Percentiles rank a stretch among this genome's conserved stretches.
Conservation (phyloP, 2,797 vertebrate species). For the Lacerta bilineata region DNA sequence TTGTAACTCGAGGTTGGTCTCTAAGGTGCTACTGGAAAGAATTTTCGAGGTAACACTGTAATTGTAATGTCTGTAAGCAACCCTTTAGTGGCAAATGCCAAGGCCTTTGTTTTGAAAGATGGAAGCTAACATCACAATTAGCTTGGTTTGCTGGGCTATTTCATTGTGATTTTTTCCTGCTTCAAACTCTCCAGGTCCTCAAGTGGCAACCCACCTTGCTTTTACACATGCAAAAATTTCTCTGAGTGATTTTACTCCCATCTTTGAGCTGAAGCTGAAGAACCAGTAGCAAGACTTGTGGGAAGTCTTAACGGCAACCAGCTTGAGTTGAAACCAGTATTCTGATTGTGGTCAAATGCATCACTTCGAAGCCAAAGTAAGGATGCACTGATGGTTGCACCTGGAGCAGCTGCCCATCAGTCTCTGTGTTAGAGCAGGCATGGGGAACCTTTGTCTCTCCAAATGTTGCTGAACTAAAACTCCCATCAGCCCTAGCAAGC, state of each 20-base stretch:
- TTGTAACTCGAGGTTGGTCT: too few relatives aligned
- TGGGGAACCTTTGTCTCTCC: too few relatives aligned
- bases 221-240: not conserved
- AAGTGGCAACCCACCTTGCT: not conserved
- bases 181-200: not conserved
- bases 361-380: not conserved
- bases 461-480: too few relatives aligned
- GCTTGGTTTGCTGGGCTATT: not conserved
- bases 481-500: too few relatives aligned
- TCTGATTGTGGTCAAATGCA: not conserved
- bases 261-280: not conserved
- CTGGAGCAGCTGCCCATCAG: not conserved
- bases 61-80: not conserved
- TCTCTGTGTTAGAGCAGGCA: too few relatives aligned
- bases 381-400: not conserved
- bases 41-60: too few relatives aligned
- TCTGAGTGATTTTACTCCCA: not conserved
- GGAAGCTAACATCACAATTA: not conserved
- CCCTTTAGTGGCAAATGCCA: not conserved
- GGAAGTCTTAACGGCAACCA: not conserved
- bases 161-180: not conserved
- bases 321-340: not conserved
- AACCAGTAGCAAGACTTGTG: not conserved
- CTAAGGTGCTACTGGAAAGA: too few relatives aligned
- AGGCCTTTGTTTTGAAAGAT: not conserved